A percentile compares a stretch with the other conserved stretches of the same genome.
Conservation (phyloP, 2,113 vertebrate species). For the Mesembrinibis cayennensis region DNA sequence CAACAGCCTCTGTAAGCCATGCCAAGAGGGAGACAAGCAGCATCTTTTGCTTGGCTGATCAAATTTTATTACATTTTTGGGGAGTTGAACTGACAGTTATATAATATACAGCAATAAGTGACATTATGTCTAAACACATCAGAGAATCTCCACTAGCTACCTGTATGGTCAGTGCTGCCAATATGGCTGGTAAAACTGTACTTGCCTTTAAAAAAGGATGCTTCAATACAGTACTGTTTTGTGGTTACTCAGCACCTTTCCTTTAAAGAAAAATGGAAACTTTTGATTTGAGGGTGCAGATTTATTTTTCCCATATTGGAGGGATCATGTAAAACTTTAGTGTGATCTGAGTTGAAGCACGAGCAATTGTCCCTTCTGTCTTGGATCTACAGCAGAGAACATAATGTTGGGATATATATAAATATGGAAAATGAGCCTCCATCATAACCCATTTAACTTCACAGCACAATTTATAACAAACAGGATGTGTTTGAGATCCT, state of each 20-base stretch:
- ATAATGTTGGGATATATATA: neutral
- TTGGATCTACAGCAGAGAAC: neutral
- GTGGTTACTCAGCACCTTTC: neutral
- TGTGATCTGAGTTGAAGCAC: neutral
- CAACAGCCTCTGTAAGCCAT: neutral
- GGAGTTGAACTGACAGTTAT: neutral
- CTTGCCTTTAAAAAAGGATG: neutral
- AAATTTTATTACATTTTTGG: neutral
- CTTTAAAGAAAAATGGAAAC: neutral
- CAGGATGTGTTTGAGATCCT: neutral
- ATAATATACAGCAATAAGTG: neutral
- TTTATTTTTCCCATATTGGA: neutral
- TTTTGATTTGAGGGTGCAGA: neutral
- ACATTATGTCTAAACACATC: neutral
- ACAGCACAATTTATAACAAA: neutral
- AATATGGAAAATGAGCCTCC: neutral
- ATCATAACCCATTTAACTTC: neutral
- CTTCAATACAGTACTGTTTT: neutral
- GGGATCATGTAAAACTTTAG: neutral
- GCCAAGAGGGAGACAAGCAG: neutral
- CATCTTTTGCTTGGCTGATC: neutral
- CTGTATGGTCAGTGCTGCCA: neutral
- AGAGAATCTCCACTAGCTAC: neutral
- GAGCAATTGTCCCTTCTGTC: neutral
- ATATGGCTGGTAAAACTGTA: neutral